Conservation (phyloP, 1,140 invertebrate species). For the Lamellibrachia luymesi region DNA sequence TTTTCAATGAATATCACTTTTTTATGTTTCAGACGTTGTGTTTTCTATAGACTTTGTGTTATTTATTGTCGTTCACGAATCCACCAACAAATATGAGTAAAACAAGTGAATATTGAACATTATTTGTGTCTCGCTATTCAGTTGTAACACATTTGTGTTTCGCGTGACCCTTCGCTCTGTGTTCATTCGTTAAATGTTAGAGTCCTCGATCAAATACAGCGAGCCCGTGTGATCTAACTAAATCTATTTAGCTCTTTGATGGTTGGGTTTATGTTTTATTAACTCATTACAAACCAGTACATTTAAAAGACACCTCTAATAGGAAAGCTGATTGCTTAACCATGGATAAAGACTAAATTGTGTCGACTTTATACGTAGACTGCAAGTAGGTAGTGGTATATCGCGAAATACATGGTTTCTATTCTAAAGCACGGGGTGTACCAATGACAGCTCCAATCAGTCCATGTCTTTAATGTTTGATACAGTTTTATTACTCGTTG, state of each 20-base stretch:
- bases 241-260: background rate
- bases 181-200: background rate
- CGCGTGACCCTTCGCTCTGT: background rate
- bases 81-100: background rate
- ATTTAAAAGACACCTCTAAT: background rate
- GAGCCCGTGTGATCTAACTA: background rate
- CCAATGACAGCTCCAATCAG: background rate
- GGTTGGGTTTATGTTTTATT: background rate
- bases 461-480: conserved; percentile 37
- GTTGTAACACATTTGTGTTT: background rate
- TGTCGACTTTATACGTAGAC: background rate
- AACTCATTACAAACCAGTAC: background rate
- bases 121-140: no score
- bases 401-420: background rate
- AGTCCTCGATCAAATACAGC: background rate
- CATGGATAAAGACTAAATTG: background rate
- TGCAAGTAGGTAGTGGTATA: background rate
- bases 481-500: no score
- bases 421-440: background rate
- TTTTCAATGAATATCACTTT: background rate
- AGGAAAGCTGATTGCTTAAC: background rate
- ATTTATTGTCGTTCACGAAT: background rate
- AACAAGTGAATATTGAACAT: background rate
- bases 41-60: background rate
- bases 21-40: background rate